phyloP scores from a whole-genome alignment of 2,888 invertebrate genomes.

The Epirrhoe alternata region DNA sequence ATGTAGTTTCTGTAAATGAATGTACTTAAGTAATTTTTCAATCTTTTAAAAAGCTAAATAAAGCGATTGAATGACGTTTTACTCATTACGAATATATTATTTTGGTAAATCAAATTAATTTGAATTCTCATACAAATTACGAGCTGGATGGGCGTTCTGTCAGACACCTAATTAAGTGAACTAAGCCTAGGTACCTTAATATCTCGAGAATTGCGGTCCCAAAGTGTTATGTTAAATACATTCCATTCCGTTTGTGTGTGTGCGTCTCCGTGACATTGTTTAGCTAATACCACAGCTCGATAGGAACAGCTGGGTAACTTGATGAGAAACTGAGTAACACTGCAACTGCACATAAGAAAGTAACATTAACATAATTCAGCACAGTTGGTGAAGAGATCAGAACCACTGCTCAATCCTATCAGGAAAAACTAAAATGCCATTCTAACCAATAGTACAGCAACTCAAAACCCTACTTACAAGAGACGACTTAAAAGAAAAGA shows the following conservation, averaged over 20 bases:
- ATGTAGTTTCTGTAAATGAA: no score
- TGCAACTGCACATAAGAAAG: no score
- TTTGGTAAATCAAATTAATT: not conserved
- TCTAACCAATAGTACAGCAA: no score
- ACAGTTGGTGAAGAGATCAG: no score
- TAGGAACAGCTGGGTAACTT: conserved; percentile 17
- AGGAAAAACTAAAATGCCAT: no score
- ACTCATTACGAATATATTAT: not conserved
- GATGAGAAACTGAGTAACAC: not conserved
- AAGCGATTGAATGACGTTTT: no score
- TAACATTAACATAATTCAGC: no score
- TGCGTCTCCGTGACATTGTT: conserved; percentile 46
- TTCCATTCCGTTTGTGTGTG: conserved; percentile 37
- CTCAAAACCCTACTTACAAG: no score
- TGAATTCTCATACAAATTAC: not conserved
- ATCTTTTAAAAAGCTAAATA: no score
- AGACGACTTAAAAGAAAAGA: no score
- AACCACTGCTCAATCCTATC: no score
- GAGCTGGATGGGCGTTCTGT: not conserved
- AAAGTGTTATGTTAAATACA: conserved; percentile 43
- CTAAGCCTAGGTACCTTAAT: conserved; percentile 21
- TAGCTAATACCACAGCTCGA: conserved; percentile 48
- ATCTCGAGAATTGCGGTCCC: conserved; percentile 37
- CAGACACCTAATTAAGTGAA: conserved; percentile 9
- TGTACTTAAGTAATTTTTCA: no score